Evolutionary conservation across 2,888 invertebrate genomes (phyloP).

Genomic region (Agrochola litura): DNA sequence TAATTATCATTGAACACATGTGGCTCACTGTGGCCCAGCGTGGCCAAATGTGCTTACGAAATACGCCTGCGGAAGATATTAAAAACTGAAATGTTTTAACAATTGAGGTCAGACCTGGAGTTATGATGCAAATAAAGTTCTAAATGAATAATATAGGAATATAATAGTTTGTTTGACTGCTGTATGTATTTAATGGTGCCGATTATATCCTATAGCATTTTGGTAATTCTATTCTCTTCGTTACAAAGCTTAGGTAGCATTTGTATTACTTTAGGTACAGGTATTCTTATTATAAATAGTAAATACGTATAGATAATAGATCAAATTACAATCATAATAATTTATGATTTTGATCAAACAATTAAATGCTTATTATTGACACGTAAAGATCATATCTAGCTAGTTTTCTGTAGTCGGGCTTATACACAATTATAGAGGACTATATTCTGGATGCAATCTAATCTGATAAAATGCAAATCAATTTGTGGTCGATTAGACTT

Average conservation of each 20-base stretch:
- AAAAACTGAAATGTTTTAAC: slow-evolving; percentile 48
- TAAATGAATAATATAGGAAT: slow-evolving; percentile 19
- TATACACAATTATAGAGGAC: slow-evolving; percentile 3
- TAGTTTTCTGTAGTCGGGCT: background rate
- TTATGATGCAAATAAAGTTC: slow-evolving; percentile 27
- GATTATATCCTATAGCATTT: too few relatives aligned
- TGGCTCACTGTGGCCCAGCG: slow-evolving; percentile 17
- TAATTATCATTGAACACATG: slow-evolving; percentile 61
- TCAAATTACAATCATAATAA: too few relatives aligned
- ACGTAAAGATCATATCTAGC: slow-evolving; percentile 6
- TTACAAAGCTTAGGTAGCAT: too few relatives aligned
- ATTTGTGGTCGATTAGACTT: background rate
- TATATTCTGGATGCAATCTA: background rate
- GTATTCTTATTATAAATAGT: too few relatives aligned
- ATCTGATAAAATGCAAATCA: slow-evolving; percentile 4
- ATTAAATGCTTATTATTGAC: background rate
- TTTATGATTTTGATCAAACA: background rate
- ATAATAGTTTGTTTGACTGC: background rate
- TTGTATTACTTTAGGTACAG: too few relatives aligned
- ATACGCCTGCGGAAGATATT: slow-evolving; percentile 50
- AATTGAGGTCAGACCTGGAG: slow-evolving; percentile 43
- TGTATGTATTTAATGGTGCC: too few relatives aligned
- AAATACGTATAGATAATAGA: too few relatives aligned
- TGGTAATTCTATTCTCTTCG: too few relatives aligned
- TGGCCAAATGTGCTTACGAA: slow-evolving; percentile 43